Conservation (phyloP, 30 jellyfish, hydroid and myxozoan species). For the Morbakka virulenta region DNA sequence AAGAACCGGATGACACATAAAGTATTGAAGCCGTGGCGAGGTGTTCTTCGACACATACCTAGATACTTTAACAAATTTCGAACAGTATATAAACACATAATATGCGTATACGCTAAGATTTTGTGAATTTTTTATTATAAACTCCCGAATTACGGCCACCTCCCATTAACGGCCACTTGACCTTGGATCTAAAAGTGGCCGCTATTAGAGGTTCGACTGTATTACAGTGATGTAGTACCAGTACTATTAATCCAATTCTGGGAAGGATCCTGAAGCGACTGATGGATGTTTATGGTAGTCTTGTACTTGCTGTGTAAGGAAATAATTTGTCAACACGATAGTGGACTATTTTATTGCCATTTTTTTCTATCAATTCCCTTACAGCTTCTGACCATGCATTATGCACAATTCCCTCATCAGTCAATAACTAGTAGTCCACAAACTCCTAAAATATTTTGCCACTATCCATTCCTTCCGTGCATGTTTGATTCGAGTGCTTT, state of each 20-base stretch:
- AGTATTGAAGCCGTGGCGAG: too few relatives aligned
- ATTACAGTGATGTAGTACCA: constrained; percentile 16
- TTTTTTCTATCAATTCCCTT: constrained; percentile 15
- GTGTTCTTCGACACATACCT: too few relatives aligned
- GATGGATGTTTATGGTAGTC: not conserved
- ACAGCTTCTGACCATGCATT: constrained; percentile 18
- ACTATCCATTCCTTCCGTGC: constrained; percentile 9
- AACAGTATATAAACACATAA: constrained; percentile 18
- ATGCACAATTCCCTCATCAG: constrained; percentile 31
- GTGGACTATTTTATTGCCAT: not conserved
- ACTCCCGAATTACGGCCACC: constrained; percentile 22
- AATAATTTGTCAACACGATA: not conserved
- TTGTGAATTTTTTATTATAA: constrained; percentile 11
- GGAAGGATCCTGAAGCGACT: constrained; percentile 34
- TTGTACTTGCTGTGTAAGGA: not conserved
- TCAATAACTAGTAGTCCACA: constrained; percentile 38
- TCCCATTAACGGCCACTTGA: constrained; percentile 6
- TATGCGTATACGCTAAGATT: constrained; percentile 1
- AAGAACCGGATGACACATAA: too few relatives aligned
- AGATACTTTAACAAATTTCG: too few relatives aligned
- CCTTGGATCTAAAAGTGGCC: too few relatives aligned
- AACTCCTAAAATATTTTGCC: constrained; percentile 57
- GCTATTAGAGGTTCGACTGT: too few relatives aligned
- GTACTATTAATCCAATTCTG: not conserved
- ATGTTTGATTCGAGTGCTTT: not conserved